Base-by-base conservation (phyloP, 2,797 vertebrate species). In the Sebastolobus altivelis region DNA sequence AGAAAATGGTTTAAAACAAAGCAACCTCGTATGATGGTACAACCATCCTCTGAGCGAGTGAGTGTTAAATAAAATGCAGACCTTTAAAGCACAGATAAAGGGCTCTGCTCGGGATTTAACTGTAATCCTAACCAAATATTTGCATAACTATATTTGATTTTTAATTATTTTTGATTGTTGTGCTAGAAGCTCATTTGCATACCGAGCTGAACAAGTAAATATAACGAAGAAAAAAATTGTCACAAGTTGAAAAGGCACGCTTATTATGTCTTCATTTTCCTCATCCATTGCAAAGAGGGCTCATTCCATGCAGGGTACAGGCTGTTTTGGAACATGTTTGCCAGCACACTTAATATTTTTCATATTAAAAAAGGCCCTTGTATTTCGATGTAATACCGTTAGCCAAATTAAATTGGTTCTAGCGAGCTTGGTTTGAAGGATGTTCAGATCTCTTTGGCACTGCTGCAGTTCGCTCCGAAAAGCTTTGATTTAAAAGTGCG, bases 81-180 rank as follows among this genome's bases (percentile, higher is more conserved):
- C 38, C 29, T 82, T 79, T 80, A 65, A 78, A 71, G 40, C 65
- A 58, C 2, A 72, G 67, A 84, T 60, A 76, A 75, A 82, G 25
- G 65, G 61, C 68, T 46, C 66, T n/a, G 69, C 76, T 86, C 49
- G 35, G 79, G 78, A 54, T 79, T 88, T 79, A 73, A 81, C 77
- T 69, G 18, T 85, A 79, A 88, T 81, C 86, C 70, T 13, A 75
- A 77, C 49, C 35, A 74, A 81, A 72, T 79, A 80, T 90, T 88
- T 85, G 83, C 76, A 86, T 79, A 77, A 75, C 86, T 55, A 71
- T 35, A 80, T 81, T 84, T 75, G 38, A 65, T 83, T 78, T 83
- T 63, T 78, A 87, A 86, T 91, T 80, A 85, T 70, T 63, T 82
- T 72, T 68, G 63, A 70, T 72, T 81, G 72, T 59, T 83, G 29